Percentiles rank a stretch among this genome's conserved stretches.
Evolutionary conservation across 2,797 vertebrate species (phyloP).

Genomic region (Pseudopleuronectes americanus): DNA sequence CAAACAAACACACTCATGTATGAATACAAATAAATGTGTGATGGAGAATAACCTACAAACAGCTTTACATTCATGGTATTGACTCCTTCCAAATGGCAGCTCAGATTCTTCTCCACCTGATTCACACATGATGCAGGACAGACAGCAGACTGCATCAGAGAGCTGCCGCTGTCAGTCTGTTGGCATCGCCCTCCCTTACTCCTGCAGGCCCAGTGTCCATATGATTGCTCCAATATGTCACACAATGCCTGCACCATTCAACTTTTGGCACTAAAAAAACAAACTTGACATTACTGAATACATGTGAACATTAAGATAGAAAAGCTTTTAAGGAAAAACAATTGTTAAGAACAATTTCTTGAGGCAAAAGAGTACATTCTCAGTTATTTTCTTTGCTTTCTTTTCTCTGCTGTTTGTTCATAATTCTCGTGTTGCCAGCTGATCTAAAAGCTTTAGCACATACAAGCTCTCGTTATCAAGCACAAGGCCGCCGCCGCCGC

Average conservation of each 20-base stretch:
- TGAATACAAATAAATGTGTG: neutral
- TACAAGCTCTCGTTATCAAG: slow-evolving; percentile 13
- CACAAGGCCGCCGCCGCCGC: slow-evolving; percentile 36
- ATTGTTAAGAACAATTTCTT: neutral
- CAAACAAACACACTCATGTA: no score
- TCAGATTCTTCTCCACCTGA: slow-evolving; percentile 1
- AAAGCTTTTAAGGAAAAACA: neutral
- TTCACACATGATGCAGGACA: slow-evolving; percentile 14
- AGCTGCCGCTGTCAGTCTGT: slow-evolving; percentile 31
- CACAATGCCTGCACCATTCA: neutral
- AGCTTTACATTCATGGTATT: slow-evolving; percentile 6
- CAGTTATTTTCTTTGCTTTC: no score
- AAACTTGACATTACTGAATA: neutral
- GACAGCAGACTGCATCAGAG: slow-evolving; percentile 41
- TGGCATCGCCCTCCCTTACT: slow-evolving; percentile 41
- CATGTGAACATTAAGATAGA: neutral
- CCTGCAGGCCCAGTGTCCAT: slow-evolving; percentile 45
- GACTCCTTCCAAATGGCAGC: neutral
- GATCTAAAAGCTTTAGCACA: neutral
- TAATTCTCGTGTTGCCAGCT: no score
- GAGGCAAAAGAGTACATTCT: no score
- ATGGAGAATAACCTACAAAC: neutral
- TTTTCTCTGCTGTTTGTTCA: no score
- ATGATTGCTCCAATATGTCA: slow-evolving; percentile 44
- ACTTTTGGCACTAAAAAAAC: no score